Evolutionary conservation across 2,888 invertebrate species (phyloP).

Genomic region (Athrips mouffetella): DNA sequence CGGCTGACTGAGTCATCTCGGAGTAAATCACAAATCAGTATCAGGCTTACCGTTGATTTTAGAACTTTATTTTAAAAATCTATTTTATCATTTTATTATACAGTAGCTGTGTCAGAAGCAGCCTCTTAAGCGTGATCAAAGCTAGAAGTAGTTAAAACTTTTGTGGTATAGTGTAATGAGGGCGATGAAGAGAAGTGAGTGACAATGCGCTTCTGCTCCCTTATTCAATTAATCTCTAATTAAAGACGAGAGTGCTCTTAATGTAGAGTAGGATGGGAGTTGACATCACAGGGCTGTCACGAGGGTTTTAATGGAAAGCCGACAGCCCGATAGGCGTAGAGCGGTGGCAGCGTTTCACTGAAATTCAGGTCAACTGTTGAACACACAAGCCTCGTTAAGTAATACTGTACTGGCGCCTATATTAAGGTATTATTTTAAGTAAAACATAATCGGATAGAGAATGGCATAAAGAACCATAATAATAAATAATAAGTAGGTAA

Average conservation of each 20-base stretch:
- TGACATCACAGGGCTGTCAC: slow-evolving; percentile 63
- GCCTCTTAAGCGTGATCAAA: too few relatives aligned
- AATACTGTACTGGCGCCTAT: neutral
- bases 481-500: too few relatives aligned
- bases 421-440: neutral
- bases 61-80: slow-evolving; percentile 31
- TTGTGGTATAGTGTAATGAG: slow-evolving; percentile 28
- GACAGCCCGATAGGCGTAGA: slow-evolving; percentile 54
- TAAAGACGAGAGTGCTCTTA: slow-evolving; percentile 73
- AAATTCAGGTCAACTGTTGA: slow-evolving; percentile 54
- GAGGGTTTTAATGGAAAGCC: slow-evolving; percentile 67
- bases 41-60: slow-evolving; percentile 33
- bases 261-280: slow-evolving; percentile 64
- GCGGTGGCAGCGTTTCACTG: slow-evolving; percentile 27
- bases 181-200: slow-evolving; percentile 41
- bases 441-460: too few relatives aligned
- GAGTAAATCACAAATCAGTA: slow-evolving; percentile 30
- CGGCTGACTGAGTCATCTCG: slow-evolving; percentile 51
- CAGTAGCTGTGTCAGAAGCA: neutral
- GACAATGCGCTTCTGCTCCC: slow-evolving; percentile 50
- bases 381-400: neutral
- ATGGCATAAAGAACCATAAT: too few relatives aligned
- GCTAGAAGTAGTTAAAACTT: slow-evolving; percentile 14
- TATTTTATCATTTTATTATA: neutral
- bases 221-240: slow-evolving; percentile 75